Evolutionary conservation across 53 echinoderm and acorn worm genomes (phyloP).

Genomic region (Temnopleurus reevesii): DNA sequence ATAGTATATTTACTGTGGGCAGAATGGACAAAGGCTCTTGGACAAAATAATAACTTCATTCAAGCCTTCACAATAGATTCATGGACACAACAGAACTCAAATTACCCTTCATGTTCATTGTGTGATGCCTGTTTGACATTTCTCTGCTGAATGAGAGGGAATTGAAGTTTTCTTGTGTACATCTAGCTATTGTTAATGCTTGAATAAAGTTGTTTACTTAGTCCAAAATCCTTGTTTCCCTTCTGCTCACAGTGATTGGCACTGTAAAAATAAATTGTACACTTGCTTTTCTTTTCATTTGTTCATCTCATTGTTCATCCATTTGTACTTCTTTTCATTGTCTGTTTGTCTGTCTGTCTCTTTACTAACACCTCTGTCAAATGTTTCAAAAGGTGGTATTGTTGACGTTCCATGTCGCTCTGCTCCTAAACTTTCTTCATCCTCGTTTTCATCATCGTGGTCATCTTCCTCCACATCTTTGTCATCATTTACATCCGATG

Average conservation of each 20-base stretch:
- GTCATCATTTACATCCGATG: conserved; percentile 30
- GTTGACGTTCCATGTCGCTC: conserved; percentile 20
- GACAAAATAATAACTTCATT: no score
- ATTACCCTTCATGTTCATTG: no score
- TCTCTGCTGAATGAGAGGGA: no score
- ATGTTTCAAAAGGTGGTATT: background rate
- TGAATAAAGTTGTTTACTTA: no score
- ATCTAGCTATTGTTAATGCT: no score
- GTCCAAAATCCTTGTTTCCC: background rate
- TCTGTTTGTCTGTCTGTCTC: background rate
- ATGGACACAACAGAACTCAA: no score
- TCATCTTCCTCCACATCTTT: conserved; percentile 45
- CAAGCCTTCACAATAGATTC: no score
- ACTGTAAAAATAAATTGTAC: background rate
- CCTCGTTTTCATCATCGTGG: conserved; percentile 33
- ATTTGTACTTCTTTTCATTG: no score
- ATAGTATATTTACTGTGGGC: no score
- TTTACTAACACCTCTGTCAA: conserved; percentile 2
- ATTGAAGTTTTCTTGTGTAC: background rate
- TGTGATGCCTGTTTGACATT: no score
- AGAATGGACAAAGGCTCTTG: no score
- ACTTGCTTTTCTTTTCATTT: background rate
- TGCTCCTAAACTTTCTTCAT: conserved; percentile 50
- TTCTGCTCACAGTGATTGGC: no score
- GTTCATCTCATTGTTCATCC: background rate